Base-by-base conservation (phyloP, 2,113 vertebrate species). In the Rousettus leschenaultii region DNA sequence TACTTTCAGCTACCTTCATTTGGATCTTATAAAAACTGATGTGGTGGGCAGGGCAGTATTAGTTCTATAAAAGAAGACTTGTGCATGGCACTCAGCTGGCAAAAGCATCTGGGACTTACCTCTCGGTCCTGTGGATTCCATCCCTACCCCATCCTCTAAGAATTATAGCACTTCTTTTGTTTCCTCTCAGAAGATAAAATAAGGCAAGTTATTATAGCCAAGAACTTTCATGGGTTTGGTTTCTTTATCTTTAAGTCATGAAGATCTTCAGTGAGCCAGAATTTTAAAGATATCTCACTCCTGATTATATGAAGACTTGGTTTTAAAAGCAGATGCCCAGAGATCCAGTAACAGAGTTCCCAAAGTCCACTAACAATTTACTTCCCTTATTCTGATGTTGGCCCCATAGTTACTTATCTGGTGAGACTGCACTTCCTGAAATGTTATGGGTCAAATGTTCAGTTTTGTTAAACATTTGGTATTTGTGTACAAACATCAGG, bases 291-390 rank as follows among this genome's bases (percentile, higher is more conserved):
- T 89, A 70, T 68, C 68, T 43, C 4, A 61, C 43, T 95, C n/a
- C 45, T 75, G n/a, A 84, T 95, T 86, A 53, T 45, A 1, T 38
- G 35, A 88, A 19, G 19, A 55, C 48, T 94, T 84, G 16, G 53
- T 87, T 79, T 91, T 89, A 88, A 91, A 95, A 93, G 75, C 65
- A 84, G 11, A 57, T 71, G 22, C 83, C 43, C 75, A 75, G n/a
- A 91, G 53, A 80, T 66, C 35, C 55, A 30, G 24, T 40, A 40
- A 30, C 38, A 80, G 68, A 71, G 33, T 61, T 19, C 5, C 8
- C 43, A n/a, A 68, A 61, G 11, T 84, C 14, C 8, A 55, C 24
- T 79, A 84, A 87, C 26, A 70, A 63, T 28, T 93, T 66, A 40
- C 9, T 84, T 96, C 19, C 35, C 15, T 57, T 75, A 21, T 75